Evolutionary conservation across 1,140 invertebrate species (phyloP).

Genomic region (Delia radicum): DNA sequence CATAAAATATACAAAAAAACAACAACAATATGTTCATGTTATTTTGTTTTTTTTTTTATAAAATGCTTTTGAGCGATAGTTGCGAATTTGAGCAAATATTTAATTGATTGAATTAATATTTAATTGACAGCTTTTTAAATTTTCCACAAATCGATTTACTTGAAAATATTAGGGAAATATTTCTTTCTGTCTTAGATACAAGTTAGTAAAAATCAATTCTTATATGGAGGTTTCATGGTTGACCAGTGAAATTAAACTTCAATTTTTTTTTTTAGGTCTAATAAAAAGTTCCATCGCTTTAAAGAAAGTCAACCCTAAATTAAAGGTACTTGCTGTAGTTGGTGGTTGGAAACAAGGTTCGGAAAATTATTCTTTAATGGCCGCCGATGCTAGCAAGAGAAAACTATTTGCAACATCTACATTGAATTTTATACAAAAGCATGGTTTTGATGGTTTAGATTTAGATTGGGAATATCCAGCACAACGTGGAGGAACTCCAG

Average conservation of each 20-base stretch:
- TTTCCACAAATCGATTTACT: neutral
- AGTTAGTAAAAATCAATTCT: no score
- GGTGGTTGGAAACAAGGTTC: constrained; percentile 76
- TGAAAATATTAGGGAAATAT: no score
- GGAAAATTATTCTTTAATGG: constrained; percentile 63
- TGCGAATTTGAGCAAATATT: no score
- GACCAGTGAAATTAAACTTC: no score
- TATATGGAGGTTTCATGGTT: no score
- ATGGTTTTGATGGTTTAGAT: constrained; percentile 68
- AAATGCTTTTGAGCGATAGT: no score
- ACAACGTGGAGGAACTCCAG: constrained; percentile 57
- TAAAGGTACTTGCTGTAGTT: constrained; percentile 71
- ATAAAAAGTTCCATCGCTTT: constrained; percentile 44
- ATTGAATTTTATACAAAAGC: constrained; percentile 58
- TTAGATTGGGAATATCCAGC: constrained; percentile 69
- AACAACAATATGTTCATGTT: no score
- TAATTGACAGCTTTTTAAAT: no score
- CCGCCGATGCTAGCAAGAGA: constrained; percentile 50
- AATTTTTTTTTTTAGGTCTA: constrained; percentile 30
- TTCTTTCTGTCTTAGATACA: no score
- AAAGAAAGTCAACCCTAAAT: constrained; percentile 61
- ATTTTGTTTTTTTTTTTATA: no score
- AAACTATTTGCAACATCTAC: constrained; percentile 58
- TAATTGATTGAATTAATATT: no score
- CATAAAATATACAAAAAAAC: no score